phyloP scores from a whole-genome alignment of 2,113 vertebrate genomes.

The Agelaius tricolor region DNA sequence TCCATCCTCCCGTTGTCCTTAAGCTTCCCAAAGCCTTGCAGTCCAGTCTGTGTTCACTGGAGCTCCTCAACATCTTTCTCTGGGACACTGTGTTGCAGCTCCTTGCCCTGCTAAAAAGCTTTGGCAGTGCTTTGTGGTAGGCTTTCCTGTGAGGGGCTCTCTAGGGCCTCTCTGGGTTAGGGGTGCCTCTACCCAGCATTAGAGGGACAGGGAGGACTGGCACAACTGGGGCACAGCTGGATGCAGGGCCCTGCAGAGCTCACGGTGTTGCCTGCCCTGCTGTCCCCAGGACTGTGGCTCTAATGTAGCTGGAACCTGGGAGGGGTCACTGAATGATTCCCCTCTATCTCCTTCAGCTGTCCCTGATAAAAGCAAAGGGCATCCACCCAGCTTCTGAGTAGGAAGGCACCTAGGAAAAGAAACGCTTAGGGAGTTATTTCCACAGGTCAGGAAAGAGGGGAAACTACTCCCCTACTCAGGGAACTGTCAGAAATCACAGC shows the following conservation, averaged over 20 bases:
- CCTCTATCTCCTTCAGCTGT: not conserved
- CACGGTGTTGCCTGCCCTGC: fast-evolving
- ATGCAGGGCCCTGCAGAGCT: not conserved
- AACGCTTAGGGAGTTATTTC: not conserved
- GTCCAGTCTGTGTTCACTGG: fast-evolving
- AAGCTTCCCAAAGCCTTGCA: not conserved
- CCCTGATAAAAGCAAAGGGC: not conserved
- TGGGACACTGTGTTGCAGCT: not conserved
- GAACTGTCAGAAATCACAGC: not conserved
- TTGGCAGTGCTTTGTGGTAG: not conserved
- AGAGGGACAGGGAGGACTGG: not conserved
- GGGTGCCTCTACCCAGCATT: not conserved
- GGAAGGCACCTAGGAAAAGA: not conserved
- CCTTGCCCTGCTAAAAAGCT: not conserved
- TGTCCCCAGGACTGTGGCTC: not conserved
- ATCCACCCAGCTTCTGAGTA: not conserved
- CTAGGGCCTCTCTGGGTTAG: not conserved
- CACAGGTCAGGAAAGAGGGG: not conserved
- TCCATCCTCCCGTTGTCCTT: not conserved
- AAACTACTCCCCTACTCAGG: fast-evolving
- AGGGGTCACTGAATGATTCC: not conserved
- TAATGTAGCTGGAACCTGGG: not conserved
- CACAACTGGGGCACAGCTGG: not conserved
- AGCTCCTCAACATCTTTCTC: not conserved
- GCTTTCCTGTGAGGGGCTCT: not conserved